Base-by-base conservation (phyloP, 2,797 vertebrate species). In the Hemibagrus guttatus region DNA sequence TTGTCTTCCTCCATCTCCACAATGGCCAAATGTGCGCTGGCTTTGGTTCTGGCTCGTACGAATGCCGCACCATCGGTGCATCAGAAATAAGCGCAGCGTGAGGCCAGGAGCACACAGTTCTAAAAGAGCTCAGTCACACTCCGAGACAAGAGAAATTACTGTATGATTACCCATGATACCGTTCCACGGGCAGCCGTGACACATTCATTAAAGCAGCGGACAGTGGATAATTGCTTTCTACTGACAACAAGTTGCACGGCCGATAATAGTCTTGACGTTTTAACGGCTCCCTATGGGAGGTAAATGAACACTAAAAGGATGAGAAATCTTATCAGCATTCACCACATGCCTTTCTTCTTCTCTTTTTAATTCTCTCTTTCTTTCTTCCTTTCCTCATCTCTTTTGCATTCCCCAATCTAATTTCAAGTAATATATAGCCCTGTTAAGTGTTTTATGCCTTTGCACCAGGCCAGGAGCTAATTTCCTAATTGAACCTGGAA, bases 171-270 rank as follows among this genome's bases (percentile, higher is more conserved):
- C 87, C 72, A 72, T 82, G n/a, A 80, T 69, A 49, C 54, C 63
- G 14, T 81, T 42, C 75, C 89, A 64, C 79, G 6, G 80, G 81
- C 74, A 88, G 80, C 85, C 82, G 80, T 89, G 88, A 90, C 88
- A 88, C 81, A 89, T 90, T 90, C 85, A 88, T 87, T 81, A 85
- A 89, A 86, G 54, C 83, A 46, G 84, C 42, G 81, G 92, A 92
- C 89, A 86, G 88, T 91, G 89, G 83, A 92, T 93, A 93, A 94
- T 92, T 92, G 90, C 88, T 92, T 88, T 91, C 89, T 81, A 84
- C 90, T 86, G 91, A 94, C 93, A 91, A 92, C 87, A 92, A 90
- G 92, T 90, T 87, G 86, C 90, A 88, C 87, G 88, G 90, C 90
- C 86, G 85, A 92, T 91, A 93, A 94, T 93, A 93, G 88, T 83